A percentile compares a stretch with the other conserved stretches of the same genome.
Evolutionary conservation across 35 echinoderm and acorn worm genomes (phyloP).

Genomic region (Lytechinus variegatus): DNA sequence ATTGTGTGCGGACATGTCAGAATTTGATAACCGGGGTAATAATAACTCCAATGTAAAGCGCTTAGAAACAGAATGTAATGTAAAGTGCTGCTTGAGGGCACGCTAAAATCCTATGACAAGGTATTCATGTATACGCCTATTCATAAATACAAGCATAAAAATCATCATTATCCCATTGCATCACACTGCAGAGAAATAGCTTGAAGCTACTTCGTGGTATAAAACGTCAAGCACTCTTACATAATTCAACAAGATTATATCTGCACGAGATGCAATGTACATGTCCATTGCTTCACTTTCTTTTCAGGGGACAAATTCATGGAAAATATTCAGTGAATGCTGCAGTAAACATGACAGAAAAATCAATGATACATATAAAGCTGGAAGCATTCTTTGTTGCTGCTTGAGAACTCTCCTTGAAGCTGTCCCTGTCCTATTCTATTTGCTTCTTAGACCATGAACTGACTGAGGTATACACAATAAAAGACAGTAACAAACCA

Average conservation of each 20-base stretch:
- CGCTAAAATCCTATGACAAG: no score
- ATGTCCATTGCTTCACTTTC: neutral
- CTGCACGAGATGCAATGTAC: neutral
- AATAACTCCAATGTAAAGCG: no score
- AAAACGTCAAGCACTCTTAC: no score
- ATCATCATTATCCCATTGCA: no score
- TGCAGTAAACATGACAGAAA: neutral
- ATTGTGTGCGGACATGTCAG: no score
- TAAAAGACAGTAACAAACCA: neutral
- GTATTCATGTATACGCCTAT: no score
- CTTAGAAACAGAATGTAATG: no score
- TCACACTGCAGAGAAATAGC: no score
- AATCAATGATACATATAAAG: neutral
- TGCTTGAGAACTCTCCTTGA: neutral
- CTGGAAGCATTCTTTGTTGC: neutral
- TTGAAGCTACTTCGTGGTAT: no score
- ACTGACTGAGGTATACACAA: neutral
- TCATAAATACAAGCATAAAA: no score
- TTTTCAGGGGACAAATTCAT: neutral
- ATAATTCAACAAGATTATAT: neutral
- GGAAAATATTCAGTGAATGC: neutral
- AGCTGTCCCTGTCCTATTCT: neutral
- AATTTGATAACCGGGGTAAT: no score
- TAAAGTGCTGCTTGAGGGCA: no score
- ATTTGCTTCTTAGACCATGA: neutral